A percentile compares a stretch with the other conserved stretches of the same genome.
These are phyloP conservation scores for Bellardia pandia DNA, from an alignment of 2,888 invertebrate genomes.

Conservation along the genomic window DNA sequence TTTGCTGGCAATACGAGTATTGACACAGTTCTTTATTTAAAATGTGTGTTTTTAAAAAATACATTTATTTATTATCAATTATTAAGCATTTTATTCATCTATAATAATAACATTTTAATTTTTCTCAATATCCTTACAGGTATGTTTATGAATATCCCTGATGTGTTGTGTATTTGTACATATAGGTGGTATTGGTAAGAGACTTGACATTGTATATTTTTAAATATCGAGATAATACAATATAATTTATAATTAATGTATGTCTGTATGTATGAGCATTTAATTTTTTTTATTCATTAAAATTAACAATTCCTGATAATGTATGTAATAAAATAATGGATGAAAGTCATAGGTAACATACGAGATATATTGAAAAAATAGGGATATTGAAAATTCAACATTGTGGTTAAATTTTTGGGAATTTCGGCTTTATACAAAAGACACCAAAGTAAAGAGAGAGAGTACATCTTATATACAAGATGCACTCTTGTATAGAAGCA, in stretches of 20 bases:
- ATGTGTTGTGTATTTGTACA: not conserved
- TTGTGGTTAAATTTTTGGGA: no score
- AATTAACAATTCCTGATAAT: constrained; percentile 36
- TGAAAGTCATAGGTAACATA: not conserved
- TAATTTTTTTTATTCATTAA: not conserved
- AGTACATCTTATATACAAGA: no score
- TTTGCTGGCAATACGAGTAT: not conserved
- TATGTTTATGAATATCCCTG: constrained; percentile 52
- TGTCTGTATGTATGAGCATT: not conserved
- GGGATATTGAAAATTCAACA: not conserved
- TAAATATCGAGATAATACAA: constrained; percentile 43
- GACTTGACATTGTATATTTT: constrained; percentile 16
- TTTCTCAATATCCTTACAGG: constrained; percentile 56
- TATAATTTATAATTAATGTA: not conserved
- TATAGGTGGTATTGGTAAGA: constrained; percentile 48
- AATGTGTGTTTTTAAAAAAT: constrained; percentile 18
- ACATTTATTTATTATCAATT: constrained; percentile 37
- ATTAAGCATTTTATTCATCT: constrained; percentile 43
- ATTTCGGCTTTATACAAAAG: no score
- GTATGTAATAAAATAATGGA: constrained; percentile 18
- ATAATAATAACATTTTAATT: constrained; percentile 36
- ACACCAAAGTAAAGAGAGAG: no score
- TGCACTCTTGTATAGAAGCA: no score
- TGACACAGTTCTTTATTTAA: constrained; percentile 10
- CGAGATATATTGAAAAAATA: not conserved